Evolutionary conservation across 2,888 invertebrate genomes (phyloP), one percentile per base, ranked within the genome.

Genomic region (Drosophila ochracea): DNA sequence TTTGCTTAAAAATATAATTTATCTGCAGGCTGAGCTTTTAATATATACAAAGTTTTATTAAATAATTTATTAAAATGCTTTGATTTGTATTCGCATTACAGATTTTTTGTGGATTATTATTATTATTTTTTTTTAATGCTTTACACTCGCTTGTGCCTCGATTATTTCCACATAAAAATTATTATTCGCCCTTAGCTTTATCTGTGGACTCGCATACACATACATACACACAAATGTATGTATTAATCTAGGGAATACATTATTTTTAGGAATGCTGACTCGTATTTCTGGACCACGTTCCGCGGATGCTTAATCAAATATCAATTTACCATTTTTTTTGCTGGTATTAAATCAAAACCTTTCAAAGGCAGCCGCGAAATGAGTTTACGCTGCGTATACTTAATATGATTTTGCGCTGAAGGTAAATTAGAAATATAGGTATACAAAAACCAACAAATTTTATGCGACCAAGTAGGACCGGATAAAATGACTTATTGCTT

Each of bases 341-440:
- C 9, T 57, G 55, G 5, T 43, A 31, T 58, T 43, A 10, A 58
- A 43, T 58, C 30, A 31, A 31, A 54, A 13, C 11, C 19, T 28
- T 39, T 54, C 16, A 58, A 16, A 16, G 21, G 41, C 16, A 58
- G 10, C 30, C 16, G 37, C 37, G 11, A 25, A 19, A 19, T 37
- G 37, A 28, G 55, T n/a, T 28, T 25, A 30, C 39, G 21, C 16
- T 55, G 68, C 78, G 75, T 78, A 75, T 72, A 57, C 68, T 63
- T 79, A 65, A 75, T 75, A 43, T 62, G 67, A 62, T 39, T 59
- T 35, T 37, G 35, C 10, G 39, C 25, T 54, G 30, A 35, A 13
- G 52, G 37, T 58, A 30, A 50, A 43, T 71, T 50, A 25, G 6
- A 50, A 59, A 11, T 13, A 28, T 21, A 28, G 19, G 4, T 5